These are phyloP conservation scores for Brachyalestes nurse DNA, from an alignment of 2,797 vertebrate genomes.

Conservation along the genomic window DNA sequence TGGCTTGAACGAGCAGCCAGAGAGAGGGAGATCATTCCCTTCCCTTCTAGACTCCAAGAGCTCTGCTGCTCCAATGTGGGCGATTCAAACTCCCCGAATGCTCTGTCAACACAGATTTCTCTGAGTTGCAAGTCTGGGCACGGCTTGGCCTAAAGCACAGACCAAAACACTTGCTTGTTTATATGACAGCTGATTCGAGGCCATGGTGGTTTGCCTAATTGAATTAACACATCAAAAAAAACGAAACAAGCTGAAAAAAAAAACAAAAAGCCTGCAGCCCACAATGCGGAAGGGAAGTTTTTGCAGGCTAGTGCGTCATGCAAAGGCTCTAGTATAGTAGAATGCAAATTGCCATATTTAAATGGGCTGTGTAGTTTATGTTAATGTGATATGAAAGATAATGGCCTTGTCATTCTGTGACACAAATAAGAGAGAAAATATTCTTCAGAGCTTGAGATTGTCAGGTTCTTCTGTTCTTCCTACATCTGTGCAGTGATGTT, in stretches of 20 bases:
- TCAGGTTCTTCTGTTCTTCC: neutral
- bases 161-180: conserved; percentile 25
- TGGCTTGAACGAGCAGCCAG: neutral
- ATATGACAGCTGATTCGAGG: conserved; percentile 20
- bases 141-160: conserved; percentile 18
- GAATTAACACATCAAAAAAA: neutral
- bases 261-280: neutral
- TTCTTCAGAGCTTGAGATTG: neutral
- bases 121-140: conserved; percentile 20
- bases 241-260: too few relatives aligned
- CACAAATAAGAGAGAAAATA: neutral
- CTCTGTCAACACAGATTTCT: conserved; percentile 26
- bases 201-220: conserved; percentile 6
- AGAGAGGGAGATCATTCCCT: neutral
- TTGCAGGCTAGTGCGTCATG: neutral
- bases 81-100: neutral
- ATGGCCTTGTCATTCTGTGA: neutral
- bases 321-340: neutral
- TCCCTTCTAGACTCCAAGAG: neutral
- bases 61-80: neutral
- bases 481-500: neutral
- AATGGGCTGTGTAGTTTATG: neutral
- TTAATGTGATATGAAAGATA: neutral
- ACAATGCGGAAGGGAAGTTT: neutral
- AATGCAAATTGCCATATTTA: neutral